Evolutionary conservation across 2,888 invertebrate species (phyloP), one percentile per base, ranked within the genome.

Genomic region (Cryptocephalus primarius): DNA sequence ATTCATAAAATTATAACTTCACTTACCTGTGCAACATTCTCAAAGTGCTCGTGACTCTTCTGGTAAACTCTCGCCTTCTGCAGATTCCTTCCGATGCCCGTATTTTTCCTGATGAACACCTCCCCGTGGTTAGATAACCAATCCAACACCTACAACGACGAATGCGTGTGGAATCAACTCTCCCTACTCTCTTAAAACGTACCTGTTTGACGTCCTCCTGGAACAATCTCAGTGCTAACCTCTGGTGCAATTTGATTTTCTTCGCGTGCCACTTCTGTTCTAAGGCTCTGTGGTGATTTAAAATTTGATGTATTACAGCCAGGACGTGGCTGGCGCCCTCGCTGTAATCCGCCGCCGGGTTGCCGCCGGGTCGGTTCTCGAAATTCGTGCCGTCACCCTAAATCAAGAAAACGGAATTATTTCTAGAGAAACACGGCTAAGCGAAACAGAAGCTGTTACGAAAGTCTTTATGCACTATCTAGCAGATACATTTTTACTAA

Each of bases 41-140:
- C 96, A 68, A 97, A 97, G 72, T 96, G 95, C 71, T 95, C 93
- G 67, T 97, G 96, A 68, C 94, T 95, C 73, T 95, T 95, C 73
- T 96, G 95, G 68, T 96, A 90, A 8, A 93, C 91, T 59, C 91
- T 80, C 39, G 96, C 92, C 70, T 95, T 91, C 68, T 92, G 91
- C 58, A 96, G 76, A 74, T 93, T 94, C 59, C 93, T 80, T 48
- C 96, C 96, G 53, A 96, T 91, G 42, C 95, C 93, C n/a, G 90
- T 90, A 69, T 96, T 96, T 68, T 96, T 96, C 60, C 90, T 81
- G 44, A 97, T 79, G 70, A 97, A 97, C 13, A 93, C 93, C 74
- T 96, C 94, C 12, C 97, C 97, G 63, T 97, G 96, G 69, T 94
- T 93, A 55, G 92, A 88, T 57, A 97, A 71, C 97, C 97, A 97